These are phyloP conservation scores for Centropristis striata DNA, from an alignment of 2,113 vertebrate species.

Conservation along the genomic window DNA sequence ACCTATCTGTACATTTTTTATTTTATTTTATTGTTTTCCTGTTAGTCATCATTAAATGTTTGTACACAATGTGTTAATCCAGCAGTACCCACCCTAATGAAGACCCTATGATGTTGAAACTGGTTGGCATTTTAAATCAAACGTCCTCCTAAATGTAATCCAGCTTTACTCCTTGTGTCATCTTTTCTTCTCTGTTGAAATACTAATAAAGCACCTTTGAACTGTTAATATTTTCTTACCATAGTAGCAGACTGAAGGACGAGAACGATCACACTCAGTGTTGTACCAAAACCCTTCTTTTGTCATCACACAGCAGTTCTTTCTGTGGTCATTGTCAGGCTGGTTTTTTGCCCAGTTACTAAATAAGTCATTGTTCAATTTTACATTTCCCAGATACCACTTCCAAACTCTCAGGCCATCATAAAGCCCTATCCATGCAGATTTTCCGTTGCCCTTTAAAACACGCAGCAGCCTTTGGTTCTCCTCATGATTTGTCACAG, in stretches of 20 bases:
- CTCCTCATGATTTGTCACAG: neutral
- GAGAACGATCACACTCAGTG: accelerated
- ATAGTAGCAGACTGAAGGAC: slow-evolving; percentile 11
- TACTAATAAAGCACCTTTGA: neutral
- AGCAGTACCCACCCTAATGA: no score
- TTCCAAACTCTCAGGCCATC: slow-evolving; percentile 27
- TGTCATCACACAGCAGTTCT: neutral
- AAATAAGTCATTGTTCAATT: neutral
- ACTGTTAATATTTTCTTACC: slow-evolving; percentile 29
- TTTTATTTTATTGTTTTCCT: no score
- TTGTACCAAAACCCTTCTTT: accelerated
- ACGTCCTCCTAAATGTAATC: no score
- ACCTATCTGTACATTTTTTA: no score
- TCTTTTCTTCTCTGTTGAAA: neutral
- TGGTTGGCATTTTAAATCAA: no score
- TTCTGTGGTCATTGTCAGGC: accelerated
- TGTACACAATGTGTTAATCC: no score
- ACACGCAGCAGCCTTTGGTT: neutral
- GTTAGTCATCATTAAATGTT: no score
- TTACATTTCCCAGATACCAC: neutral
- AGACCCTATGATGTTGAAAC: no score
- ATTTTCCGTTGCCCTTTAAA: accelerated
- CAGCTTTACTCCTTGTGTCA: neutral
- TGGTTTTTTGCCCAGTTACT: accelerated
- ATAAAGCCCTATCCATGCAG: slow-evolving; percentile 45